Evolutionary conservation across 1,140 invertebrate species (phyloP), one percentile per base, ranked within the genome.

Genomic region (Bombyx mandarina): DNA sequence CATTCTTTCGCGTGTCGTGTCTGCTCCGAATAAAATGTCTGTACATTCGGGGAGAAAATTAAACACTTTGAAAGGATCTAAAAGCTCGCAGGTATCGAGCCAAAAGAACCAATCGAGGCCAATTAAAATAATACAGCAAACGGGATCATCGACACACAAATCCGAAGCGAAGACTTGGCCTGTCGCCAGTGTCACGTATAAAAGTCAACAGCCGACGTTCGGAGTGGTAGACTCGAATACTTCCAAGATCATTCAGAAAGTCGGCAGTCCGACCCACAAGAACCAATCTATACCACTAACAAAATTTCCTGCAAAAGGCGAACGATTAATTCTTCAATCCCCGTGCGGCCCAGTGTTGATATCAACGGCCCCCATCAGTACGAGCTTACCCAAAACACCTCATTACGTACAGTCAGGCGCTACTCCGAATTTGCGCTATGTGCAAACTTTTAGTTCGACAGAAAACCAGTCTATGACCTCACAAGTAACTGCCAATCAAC

Each of bases 331-430:
- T 9, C 67, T 87, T 6, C 87, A 88, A 50, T 88, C 85, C 3
- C 79, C 82, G 6, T 81, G 82, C 65, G 82, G 79, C 2, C 84
- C 81, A 45, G 82, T 88, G 43, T 62, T 88, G 7, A 67, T 88
- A 46, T 86, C 84, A 4, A 83, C 82, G 12, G 77, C 79, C 50
- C 75, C 84, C 47, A 69, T 83, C 48, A 75, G 75, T 52, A 79
- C 73, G 7, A 82, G 71, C 57, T 67, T 82, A 59, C 74, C 75
- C 0, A 87, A 83, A 73, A 72, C 76, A n/a, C 86, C 84, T 8
- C 84, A 87, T 62, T 87, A 87, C 66, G 84, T 86, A 6, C 77
- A 85, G 49, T 84, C 83, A 9, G 81, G 82, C 8, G 72, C 82
- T 43, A 82, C 81, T 10, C 80, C 83, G 12, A 82, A 86, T 60